Percentiles rank a stretch among this genome's conserved stretches.
phyloP scores from a whole-genome alignment of 2,797 vertebrate genomes.

The Sphenodon punctatus region DNA sequence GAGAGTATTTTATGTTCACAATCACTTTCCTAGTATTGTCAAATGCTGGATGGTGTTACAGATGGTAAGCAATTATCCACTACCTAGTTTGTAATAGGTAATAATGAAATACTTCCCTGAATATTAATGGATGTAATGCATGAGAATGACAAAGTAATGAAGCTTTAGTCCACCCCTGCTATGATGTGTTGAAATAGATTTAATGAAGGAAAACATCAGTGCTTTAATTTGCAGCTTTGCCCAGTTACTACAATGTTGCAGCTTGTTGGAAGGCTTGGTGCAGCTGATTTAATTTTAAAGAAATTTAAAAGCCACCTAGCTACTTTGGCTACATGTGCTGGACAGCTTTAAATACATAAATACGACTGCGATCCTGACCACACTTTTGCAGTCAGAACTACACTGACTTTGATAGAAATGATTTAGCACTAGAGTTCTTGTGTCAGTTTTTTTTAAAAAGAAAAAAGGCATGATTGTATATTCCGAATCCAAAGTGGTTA shows the following conservation, averaged over 20 bases:
- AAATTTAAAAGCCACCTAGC: too few relatives aligned
- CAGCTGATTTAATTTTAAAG: too few relatives aligned
- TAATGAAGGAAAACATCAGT: constrained; percentile 19
- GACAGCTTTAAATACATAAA: too few relatives aligned
- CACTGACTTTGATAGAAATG: too few relatives aligned
- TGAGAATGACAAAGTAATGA: background rate
- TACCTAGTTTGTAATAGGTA: background rate
- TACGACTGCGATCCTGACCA: too few relatives aligned
- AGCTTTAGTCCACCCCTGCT: background rate
- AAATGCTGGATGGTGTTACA: background rate
- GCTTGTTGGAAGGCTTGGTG: too few relatives aligned
- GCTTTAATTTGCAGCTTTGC: background rate
- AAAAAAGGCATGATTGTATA: too few relatives aligned
- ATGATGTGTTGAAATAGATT: background rate
- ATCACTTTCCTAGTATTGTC: background rate
- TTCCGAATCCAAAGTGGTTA: too few relatives aligned
- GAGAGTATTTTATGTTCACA: background rate
- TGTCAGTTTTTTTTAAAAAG: too few relatives aligned
- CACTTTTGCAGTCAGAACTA: too few relatives aligned
- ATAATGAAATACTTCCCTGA: background rate
- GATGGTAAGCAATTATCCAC: background rate
- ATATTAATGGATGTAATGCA: background rate
- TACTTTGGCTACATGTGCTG: too few relatives aligned
- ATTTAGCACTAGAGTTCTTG: too few relatives aligned
- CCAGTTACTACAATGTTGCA: constrained; percentile 1